Conservation (phyloP, 1,140 invertebrate species). For the Metopolophium dirhodum region DNA sequence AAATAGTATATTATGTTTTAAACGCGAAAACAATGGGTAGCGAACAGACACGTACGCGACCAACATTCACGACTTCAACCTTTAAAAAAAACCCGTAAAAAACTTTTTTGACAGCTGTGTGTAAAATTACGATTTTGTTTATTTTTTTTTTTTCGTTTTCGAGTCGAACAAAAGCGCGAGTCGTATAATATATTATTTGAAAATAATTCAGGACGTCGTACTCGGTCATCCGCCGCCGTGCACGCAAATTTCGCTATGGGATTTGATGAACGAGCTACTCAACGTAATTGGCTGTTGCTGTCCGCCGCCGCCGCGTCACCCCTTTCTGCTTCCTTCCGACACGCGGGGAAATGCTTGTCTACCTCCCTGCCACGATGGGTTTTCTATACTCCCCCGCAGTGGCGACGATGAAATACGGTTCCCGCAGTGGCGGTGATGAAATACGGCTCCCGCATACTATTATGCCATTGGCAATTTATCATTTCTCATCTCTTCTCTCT, state of each 20-base stretch:
- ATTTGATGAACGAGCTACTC: slow-evolving; percentile 52
- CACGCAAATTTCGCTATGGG: not conserved
- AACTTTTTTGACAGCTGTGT: slow-evolving; percentile 12
- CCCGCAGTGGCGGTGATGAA: slow-evolving; percentile 23
- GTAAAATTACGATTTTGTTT: slow-evolving; percentile 30
- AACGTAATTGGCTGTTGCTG: slow-evolving; percentile 39
- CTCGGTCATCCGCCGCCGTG: not conserved
- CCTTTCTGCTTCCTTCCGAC: not conserved
- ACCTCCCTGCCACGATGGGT: not conserved
- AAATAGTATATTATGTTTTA: slow-evolving; percentile 17
- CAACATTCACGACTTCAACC: not conserved
- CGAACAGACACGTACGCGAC: not conserved
- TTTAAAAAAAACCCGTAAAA: slow-evolving; percentile 4
- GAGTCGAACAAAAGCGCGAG: not conserved
- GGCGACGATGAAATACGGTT: slow-evolving; percentile 9
- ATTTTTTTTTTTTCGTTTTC: not conserved
- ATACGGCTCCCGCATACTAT: slow-evolving; percentile 45
- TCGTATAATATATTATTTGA: slow-evolving; percentile 18
- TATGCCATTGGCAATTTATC: slow-evolving; percentile 53
- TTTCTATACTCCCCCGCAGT: not conserved
- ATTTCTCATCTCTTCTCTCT: not conserved
- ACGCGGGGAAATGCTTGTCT: not conserved
- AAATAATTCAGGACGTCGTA: slow-evolving; percentile 25
- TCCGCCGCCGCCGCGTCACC: not conserved
- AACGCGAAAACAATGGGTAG: not conserved